phyloP scores from a whole-genome alignment of 2,888 invertebrate species.

The Pegoplata infirma region DNA sequence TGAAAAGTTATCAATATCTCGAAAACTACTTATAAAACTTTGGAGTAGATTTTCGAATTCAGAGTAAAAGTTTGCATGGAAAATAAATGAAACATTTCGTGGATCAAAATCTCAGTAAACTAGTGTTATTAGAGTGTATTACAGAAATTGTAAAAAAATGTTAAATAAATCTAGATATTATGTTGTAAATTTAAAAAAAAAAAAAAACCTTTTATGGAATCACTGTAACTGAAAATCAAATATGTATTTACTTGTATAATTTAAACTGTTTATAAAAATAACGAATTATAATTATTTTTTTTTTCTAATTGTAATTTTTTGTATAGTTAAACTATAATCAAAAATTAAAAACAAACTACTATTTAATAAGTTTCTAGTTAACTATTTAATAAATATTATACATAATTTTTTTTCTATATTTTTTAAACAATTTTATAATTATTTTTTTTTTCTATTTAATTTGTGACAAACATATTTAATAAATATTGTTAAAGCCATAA shows the following conservation, averaged over 20 bases:
- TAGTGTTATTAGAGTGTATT: no score
- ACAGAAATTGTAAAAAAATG: not conserved
- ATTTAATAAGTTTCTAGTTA: not conserved
- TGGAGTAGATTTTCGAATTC: no score
- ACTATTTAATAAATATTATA: not conserved
- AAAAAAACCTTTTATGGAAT: conserved; percentile 59
- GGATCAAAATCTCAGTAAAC: no score
- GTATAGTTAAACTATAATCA: not conserved
- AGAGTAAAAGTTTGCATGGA: no score
- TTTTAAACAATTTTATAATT: not conserved
- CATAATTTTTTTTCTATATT: not conserved
- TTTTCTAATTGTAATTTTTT: not conserved
- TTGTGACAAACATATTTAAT: not conserved
- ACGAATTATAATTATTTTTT: not conserved
- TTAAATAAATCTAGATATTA: not conserved
- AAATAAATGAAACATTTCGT: no score
- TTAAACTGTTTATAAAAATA: not conserved
- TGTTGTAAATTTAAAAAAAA: conserved; percentile 39
- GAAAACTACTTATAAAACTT: no score
- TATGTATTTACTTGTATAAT: conserved; percentile 15
- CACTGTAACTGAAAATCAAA: conserved; percentile 62
- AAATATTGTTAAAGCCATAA: not conserved
- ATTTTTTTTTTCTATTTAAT: not conserved
- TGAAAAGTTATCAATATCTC: no score
- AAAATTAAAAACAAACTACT: not conserved